Evolutionary conservation across 2,888 invertebrate genomes (phyloP), one percentile per base, ranked within the genome.

Genomic region (Mythimna lalbum): DNA sequence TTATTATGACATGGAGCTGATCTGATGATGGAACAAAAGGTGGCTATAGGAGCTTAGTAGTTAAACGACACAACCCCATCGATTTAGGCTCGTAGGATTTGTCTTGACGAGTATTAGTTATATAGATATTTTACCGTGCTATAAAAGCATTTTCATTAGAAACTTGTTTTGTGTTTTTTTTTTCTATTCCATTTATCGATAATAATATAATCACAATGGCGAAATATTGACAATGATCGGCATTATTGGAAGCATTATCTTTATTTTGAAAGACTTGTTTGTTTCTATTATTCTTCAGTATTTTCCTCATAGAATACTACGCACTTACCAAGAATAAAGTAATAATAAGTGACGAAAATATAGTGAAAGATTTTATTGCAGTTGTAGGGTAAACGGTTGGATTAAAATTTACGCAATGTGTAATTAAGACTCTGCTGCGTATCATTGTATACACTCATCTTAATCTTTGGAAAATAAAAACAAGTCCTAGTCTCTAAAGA

Each of bases 251-350:
- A 47, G 17, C n/a, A 12, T 52, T 78, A 71, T 71, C 73, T 21
- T 9, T 55, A 78, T 55, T 78, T 71, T 60, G 50, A 73, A 63
- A 79, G 17, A 63, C 21, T 4, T 49, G 39, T 57, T 78, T 52
- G 21, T 52, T 7, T 62, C 14, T 5, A 60, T 59, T 12, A 53
- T 62, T 59, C 61, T 9, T 61, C n/a, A 6, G 53, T 39, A 19
- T 60, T 63, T 72, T 57, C 36, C 47, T 72, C 21, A 17, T 17
- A n/a, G 12, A n/a, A 12, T 47, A 61, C 2, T 3, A 12, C 27
- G 27, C 0, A 53, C 1, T 33, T 1, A 31, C 9, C 31, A 3
- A 21, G 12, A n/a, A 57, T 7, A 36, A 49, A 63, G n/a, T 9
- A 23, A 12, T 12, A 36, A 49, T 47, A 7, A 31, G 12, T 47